phyloP scores from a whole-genome alignment of 2,888 invertebrate genomes.

The Kuschelorhynchus macadamiae region DNA sequence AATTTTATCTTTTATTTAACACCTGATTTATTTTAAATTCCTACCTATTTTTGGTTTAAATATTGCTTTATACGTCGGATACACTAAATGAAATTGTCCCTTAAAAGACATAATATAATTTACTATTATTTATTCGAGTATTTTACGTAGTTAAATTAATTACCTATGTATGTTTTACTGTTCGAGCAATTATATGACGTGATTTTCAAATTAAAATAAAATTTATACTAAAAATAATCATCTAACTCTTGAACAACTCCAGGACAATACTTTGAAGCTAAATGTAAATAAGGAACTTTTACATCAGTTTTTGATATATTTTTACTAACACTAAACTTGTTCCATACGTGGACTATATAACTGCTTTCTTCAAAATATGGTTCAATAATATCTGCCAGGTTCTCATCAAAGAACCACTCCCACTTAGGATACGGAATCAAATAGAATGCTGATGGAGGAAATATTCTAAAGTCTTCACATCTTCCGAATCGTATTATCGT shows the following conservation, averaged over 20 bases:
- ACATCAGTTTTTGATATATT: slow-evolving; percentile 21
- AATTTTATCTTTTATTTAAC: no score
- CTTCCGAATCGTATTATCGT: slow-evolving; percentile 23
- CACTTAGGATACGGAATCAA: slow-evolving; percentile 25
- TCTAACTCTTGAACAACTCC: slow-evolving; percentile 32
- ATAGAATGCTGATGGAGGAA: slow-evolving; percentile 33
- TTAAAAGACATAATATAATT: no score
- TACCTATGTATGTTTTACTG: no score
- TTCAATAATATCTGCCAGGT: slow-evolving; percentile 12
- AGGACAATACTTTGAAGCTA: slow-evolving; percentile 38
- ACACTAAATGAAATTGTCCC: no score
- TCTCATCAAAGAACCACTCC: slow-evolving; percentile 25
- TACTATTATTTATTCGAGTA: no score
- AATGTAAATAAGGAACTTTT: slow-evolving; percentile 31
- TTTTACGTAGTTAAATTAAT: no score
- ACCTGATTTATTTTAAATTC: no score
- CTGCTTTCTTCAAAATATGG: slow-evolving; percentile 18
- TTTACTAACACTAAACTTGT: slow-evolving; percentile 30
- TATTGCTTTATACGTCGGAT: no score
- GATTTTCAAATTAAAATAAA: no score
- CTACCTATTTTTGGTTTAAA: no score
- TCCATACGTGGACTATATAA: slow-evolving; percentile 40
- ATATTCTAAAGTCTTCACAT: slow-evolving; percentile 39
- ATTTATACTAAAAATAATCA: slow-evolving; percentile 37
- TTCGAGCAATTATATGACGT: no score